Conservation (phyloP, 2,888 invertebrate genomes). For the Sinopyrophorus schimmeli region DNA sequence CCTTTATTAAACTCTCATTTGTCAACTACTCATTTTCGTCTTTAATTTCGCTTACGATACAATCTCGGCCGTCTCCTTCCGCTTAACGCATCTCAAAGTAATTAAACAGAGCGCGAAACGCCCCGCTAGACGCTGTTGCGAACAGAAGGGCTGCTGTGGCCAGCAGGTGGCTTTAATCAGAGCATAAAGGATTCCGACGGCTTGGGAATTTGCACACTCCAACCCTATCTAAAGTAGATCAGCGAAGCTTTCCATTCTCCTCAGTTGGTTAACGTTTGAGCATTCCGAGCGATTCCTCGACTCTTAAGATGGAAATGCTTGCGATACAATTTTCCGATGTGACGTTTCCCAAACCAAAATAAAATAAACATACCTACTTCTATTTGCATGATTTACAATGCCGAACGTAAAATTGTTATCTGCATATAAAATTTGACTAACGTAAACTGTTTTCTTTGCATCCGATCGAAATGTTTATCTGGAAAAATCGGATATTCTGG, state of each 20-base stretch:
- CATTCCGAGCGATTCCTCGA: constrained; percentile 18
- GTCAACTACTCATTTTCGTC: constrained; percentile 19
- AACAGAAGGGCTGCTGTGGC: constrained; percentile 27
- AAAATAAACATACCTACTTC: too few relatives aligned
- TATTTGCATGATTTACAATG: too few relatives aligned
- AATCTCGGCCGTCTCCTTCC: constrained; percentile 14
- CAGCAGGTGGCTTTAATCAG: constrained; percentile 35
- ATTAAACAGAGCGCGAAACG: constrained; percentile 27
- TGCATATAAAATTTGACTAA: too few relatives aligned
- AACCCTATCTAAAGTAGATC: constrained; percentile 39
- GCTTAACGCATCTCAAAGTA: constrained; percentile 8
- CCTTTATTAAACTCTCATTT: constrained; percentile 30
- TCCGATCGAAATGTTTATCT: too few relatives aligned
- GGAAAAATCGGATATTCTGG: too few relatives aligned
- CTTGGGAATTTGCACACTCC: constrained; percentile 38
- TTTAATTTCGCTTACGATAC: constrained; percentile 9
- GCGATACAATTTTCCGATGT: not conserved
- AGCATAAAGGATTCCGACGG: constrained; percentile 35
- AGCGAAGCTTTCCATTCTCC: constrained; percentile 33
- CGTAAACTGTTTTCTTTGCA: too few relatives aligned
- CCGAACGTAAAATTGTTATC: too few relatives aligned
- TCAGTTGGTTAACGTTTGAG: constrained; percentile 19
- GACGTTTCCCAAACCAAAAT: too few relatives aligned
- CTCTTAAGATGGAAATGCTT: constrained; percentile 9
- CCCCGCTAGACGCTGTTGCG: constrained; percentile 23